Evolutionary conservation across 2,113 vertebrate species (phyloP), one percentile per base, ranked within the genome.

Genomic region (Podarcis muralis): DNA sequence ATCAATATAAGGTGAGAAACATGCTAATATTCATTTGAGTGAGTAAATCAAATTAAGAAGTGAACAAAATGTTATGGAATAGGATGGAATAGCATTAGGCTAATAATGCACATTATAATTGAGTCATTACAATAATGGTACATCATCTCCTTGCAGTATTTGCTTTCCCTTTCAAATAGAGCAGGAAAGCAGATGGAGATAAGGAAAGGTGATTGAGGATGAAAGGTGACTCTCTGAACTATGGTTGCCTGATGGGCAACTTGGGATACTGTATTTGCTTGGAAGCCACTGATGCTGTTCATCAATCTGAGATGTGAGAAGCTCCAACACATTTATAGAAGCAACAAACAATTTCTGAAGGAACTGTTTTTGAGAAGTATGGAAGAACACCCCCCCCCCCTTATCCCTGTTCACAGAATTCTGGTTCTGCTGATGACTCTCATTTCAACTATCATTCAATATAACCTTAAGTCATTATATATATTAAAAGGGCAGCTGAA

Each of bases 41-140:
- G 27, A 72, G n/a, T 75, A 85, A 75, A 62, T 76, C 71, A 85
- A 85, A 85, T 75, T 85, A 27, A 68, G 6, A 62, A 62, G 35
- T 3, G 8, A 75, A 32, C 53, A 59, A 59, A 75, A 59, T 75
- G 48, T 75, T 75, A 85, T 40, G 15, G 32, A 74, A 85, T 35
- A 59, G 53, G 32, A 59, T 35, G 57, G 35, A 57, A 85, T 76
- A 62, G 20, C 71, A 85, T 85, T 75, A 62, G 57, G 48, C 13
- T 85, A 85, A 84, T 74, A 84, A 74, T 75, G 27, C 30, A 59
- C 83, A 84, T 57, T 59, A 7, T 84, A 57, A 74, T 84, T 74
- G 57, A 35, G 22, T 32, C n/a, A 59, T 59, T 74, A 57, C 57
- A 74, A 57, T 37, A 74, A 84, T 32, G 69, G 20, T 59, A 57